Base-by-base conservation (phyloP, 2,797 vertebrate genomes). In the Etheostoma perlongum region DNA sequence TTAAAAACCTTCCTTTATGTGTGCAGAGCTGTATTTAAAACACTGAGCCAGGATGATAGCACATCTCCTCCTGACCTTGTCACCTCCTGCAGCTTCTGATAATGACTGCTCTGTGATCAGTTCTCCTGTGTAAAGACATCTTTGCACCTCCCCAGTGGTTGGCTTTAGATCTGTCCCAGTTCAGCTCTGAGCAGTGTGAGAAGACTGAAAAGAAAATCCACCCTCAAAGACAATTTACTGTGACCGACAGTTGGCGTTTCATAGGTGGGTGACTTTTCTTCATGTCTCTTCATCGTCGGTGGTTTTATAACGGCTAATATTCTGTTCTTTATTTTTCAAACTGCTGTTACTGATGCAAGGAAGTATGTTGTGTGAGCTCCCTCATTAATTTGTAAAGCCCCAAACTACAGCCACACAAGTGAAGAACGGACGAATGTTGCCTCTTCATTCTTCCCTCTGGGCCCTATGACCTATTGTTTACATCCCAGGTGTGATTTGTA, bases 21-120 rank as follows among this genome's bases (percentile, higher is more conserved):
- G 33, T 61, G 53, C 51, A 70, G 49, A 67, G 25, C 16, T 65
- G 59, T 70, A 71, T 74, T 79, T 58, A 61, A 84, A 78, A 54
- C 16, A 71, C 61, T 0, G 36, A 74, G 58, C 48, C 21, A 18
- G 58, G 60, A 57, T 68, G 62, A 68, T 59, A 66, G 67, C 75
- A 69, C 77, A 67, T 72, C 69, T 71, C 57, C 23, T n/a, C 33
- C 60, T 86, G 86, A 90, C 85, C 89, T 78, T 73, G 73, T 88
- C 78, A 74, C 72, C 78, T 72, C 63, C 67, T 72, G 57, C 72
- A 70, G 79, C 72, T 58, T 74, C 72, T 86, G 80, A 85, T 85
- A 83, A 86, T 74, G 49, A 70, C 81, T 86, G 79, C 79, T 77
- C 62, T 87, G 72, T 87, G 80, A 85, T 87, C 85, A 72, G 74